phyloP scores from a whole-genome alignment of 2,113 vertebrate genomes.

The Prolemur simus region DNA sequence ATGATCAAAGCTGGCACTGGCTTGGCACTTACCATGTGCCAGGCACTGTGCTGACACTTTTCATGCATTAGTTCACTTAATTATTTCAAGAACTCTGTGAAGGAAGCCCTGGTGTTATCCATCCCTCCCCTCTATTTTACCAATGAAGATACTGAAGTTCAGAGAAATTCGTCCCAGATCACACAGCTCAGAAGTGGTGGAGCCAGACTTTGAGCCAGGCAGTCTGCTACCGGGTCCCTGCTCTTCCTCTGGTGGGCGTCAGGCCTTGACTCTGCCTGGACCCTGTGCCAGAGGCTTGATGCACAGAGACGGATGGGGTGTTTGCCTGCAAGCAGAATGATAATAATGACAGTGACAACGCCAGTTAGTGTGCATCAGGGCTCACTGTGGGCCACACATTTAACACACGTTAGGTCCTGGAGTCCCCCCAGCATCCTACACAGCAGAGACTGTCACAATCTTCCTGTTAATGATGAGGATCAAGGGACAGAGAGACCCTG shows the following conservation, averaged over 20 bases:
- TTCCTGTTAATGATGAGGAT: neutral
- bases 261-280: too few species aligned
- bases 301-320: too few species aligned
- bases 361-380: fast-evolving
- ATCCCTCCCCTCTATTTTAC: neutral
- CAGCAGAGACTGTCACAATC: neutral
- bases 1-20: fast-evolving
- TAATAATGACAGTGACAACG: fast-evolving
- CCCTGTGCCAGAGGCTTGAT: neutral
- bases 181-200: neutral
- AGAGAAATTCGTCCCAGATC: neutral
- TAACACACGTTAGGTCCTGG: neutral
- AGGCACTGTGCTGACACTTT: neutral
- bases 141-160: neutral
- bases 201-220: neutral
- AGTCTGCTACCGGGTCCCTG: neutral
- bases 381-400: neutral
- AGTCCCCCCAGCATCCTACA: fast-evolving
- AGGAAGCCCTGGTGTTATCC: neutral
- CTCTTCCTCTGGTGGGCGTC: fast-evolving
- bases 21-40: neutral
- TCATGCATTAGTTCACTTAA: fast-evolving
- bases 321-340: neutral
- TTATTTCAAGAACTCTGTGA: neutral
- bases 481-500: fast-evolving